Base-by-base conservation (phyloP, 2,113 vertebrate genomes). In the Abramis brama region DNA sequence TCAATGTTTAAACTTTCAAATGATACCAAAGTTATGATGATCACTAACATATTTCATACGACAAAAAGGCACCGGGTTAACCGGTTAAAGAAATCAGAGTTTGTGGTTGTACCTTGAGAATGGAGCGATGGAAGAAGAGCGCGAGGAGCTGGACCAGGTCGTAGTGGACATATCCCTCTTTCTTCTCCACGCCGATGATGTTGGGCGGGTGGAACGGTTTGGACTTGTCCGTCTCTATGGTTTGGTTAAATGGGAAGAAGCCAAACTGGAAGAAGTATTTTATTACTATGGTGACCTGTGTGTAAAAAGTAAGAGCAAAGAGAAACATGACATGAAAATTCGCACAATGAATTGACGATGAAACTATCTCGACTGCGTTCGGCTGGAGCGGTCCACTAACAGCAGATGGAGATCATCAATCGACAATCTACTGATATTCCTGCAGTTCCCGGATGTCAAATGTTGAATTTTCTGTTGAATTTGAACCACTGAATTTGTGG, bases 241-340 rank as follows among this genome's bases (percentile, higher is more conserved):
- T 92, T 87, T 96, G 95, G 91, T 98, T 98, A 95, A 97, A 98
- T 4, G 97, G 97, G 85, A 98, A 98, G 93, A 98, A 98, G 9
- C 97, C 97, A 85, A 98, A 98, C 91, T 98, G 97, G 94, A 98
- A 98, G 91, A 98, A 98, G 91, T 98, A 98, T 89, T 98, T 98
- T 88, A 98, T 95, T 85, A 98, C 97, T 60, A 98, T 98, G 52
- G 97, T 93, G 64, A 97, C 97, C 97, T 98, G 91, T 11, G 60
- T 45, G 55, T n/a, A 30, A 74, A 80, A 0, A 33, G 9, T 82
- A 25, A 86, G 64, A 52, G 50, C 13, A 66, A 17, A 30, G 6
- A 66, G 6, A 0, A 27, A 17, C 7, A 7, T 17, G 17, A 36
- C 13, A 36, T 19, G 17, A 57, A 57, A 21, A 55, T 55, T 2